Base-by-base conservation (phyloP, 2,888 invertebrate genomes). In the Branchipolynoe longqiensis region DNA sequence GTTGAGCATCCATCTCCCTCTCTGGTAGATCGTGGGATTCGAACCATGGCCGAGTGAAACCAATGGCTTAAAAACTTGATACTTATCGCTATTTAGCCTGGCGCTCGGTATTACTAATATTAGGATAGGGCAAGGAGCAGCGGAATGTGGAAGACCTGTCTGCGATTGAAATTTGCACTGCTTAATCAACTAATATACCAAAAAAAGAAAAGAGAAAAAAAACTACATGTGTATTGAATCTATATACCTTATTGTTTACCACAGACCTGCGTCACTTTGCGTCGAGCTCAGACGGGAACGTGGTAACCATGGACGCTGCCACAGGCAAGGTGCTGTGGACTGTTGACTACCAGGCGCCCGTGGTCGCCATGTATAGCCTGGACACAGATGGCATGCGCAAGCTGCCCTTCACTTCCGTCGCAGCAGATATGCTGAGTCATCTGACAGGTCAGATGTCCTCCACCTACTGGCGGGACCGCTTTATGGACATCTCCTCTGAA, bases 181-280 rank as follows among this genome's bases (percentile, higher is more conserved):
- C n/a, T n/a, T n/a, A n/a, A n/a, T n/a, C n/a, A n/a, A n/a, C n/a
- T n/a, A n/a, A n/a, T n/a, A n/a, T n/a, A n/a, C n/a, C n/a, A n/a
- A n/a, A n/a, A n/a, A n/a, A n/a, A n/a, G n/a, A n/a, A n/a, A n/a
- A n/a, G n/a, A n/a, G n/a, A n/a, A n/a, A n/a, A n/a, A n/a, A n/a
- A n/a, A n/a, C n/a, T n/a, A n/a, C n/a, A n/a, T n/a, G n/a, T n/a
- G n/a, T n/a, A n/a, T n/a, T n/a, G n/a, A n/a, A n/a, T n/a, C n/a
- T n/a, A 48, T 48, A 12, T 48, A 48, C 48, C 48, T 48, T 48
- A 12, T 48, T 48, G 8, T 48, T 4, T 64, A 14, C 31, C 25
- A n/a, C 93, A 98, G 98, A 97, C 91, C 95, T 96, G 89, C 96
- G 97, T 18, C 98, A 98, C 93, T 97, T 98, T 92, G 96, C 98